Evolutionary conservation across 2,113 vertebrate species (phyloP).

Genomic region (Bothrops jararaca): DNA sequence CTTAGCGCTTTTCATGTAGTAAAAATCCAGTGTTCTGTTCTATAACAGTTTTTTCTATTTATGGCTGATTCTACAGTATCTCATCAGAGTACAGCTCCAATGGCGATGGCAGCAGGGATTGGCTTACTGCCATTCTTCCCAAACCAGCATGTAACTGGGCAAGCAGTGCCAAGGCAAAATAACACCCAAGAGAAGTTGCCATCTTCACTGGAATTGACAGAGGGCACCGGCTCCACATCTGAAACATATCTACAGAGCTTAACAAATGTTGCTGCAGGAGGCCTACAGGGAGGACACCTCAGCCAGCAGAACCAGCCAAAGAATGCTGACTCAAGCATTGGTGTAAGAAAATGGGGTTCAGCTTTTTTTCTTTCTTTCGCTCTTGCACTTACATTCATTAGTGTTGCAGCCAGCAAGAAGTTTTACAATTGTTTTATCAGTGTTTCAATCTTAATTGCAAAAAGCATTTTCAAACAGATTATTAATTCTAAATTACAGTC

Average conservation of each 20-base stretch:
- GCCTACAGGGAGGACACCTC: slow-evolving; percentile 55
- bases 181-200: slow-evolving; percentile 72
- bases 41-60: slow-evolving; percentile 46
- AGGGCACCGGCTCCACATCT: slow-evolving; percentile 62
- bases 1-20: neutral
- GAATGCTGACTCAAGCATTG: slow-evolving; percentile 58
- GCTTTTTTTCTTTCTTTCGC: neutral
- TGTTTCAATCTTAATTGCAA: neutral
- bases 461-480: slow-evolving; percentile 3
- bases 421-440: neutral
- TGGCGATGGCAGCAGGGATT: slow-evolving; percentile 65
- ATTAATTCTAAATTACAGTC: slow-evolving; percentile 12
- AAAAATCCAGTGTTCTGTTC: slow-evolving; percentile 26
- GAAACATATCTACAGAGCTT: slow-evolving; percentile 74
- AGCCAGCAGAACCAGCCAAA: slow-evolving; percentile 63
- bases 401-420: neutral
- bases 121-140: slow-evolving; percentile 81
- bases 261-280: slow-evolving; percentile 64
- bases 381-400: fast-evolving
- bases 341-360: slow-evolving; percentile 64
- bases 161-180: slow-evolving; percentile 59
- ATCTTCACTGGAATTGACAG: slow-evolving; percentile 46
- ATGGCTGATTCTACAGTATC: slow-evolving; percentile 69
- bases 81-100: slow-evolving; percentile 62
- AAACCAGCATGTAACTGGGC: slow-evolving; percentile 64